Base-by-base conservation (phyloP, 1,140 invertebrate species). In the Catajapyx aquilonaris region DNA sequence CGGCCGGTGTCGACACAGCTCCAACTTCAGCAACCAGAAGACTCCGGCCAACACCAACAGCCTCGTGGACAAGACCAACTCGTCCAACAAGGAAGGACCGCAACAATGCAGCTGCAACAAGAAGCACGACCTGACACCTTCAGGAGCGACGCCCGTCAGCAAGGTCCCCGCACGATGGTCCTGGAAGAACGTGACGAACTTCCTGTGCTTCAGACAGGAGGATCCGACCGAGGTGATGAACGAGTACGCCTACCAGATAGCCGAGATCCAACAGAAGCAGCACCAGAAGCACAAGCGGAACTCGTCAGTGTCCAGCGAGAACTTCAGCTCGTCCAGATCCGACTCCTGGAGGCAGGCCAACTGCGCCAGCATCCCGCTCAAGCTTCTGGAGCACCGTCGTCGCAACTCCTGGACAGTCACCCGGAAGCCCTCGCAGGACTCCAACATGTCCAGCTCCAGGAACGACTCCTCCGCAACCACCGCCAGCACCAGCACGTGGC, bases 401-500 rank as follows among this genome's bases (percentile, higher is more conserved):
- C 69, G 79, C 3, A 78, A 81, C 0, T 83, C 81, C 0, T 87
- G 83, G 83, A 60, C 84, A 16, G 77, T 87, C 3, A 81, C 81
- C 0, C 60, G 83, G 15, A 88, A 88, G 57, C 80, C 83, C 0
- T 85, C 80, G 1, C 83, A 87, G 52, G 83, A 88, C 49, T 87
- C 81, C 1, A 87, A 84, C 53, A 54, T 87, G 34, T 84, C 79
- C 7, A 52, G 46, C 25, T 56, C 79, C 1, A 62, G 83, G 10
- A 87, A 87, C 52, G 83, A 90, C 54, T 87, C 81, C 0, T 85
- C 80, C 1, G 80, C 79, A 0, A 81, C 80, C 1, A 85, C 80
- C 0, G 79, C 78, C 11, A 81, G 76, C 46, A 86, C 81, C 3
- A 78, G 76, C 38, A 83, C 81, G 1, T 86, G 81, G 75, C 60